These are phyloP conservation scores for Polypedilum pembai DNA, from an alignment of 1,140 invertebrate genomes.

Conservation along the genomic window DNA sequence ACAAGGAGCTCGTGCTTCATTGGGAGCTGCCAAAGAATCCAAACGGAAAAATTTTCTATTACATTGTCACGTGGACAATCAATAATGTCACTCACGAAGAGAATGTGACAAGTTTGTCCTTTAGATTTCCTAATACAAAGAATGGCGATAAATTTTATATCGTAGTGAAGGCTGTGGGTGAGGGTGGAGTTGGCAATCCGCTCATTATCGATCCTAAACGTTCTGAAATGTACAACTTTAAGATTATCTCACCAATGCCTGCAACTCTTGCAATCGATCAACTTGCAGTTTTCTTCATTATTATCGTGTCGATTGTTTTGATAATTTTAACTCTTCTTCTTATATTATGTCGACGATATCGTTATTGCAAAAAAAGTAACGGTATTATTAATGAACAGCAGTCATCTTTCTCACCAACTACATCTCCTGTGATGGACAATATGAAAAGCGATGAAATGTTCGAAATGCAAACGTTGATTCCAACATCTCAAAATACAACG, in stretches of 20 bases:
- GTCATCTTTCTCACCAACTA: conserved; percentile 1
- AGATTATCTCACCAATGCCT: background rate
- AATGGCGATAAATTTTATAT: conserved; percentile 40
- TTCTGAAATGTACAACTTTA: background rate
- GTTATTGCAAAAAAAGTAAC: conserved; percentile 11
- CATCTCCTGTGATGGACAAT: conserved; percentile 30
- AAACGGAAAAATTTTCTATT: conserved; percentile 39
- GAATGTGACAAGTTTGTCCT: conserved; percentile 33
- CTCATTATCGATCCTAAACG: conserved; percentile 36
- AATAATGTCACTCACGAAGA: conserved; percentile 40
- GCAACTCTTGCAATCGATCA: background rate
- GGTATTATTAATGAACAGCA: conserved; percentile 2
- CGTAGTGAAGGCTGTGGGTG: conserved; percentile 39
- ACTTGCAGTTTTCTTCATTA: background rate
- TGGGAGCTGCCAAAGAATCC: conserved; percentile 40
- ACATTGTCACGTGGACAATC: conserved; percentile 40
- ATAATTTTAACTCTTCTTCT: background rate
- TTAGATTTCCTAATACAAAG: conserved; percentile 41
- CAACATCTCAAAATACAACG: conserved; percentile 34
- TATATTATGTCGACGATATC: background rate
- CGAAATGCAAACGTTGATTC: conserved; percentile 42
- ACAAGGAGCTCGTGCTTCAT: conserved; percentile 38
- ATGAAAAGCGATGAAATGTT: conserved; percentile 40
- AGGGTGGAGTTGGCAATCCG: conserved; percentile 39
- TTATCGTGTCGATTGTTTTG: background rate